phyloP scores from a whole-genome alignment of 1,140 invertebrate species.

The Drosophila setifemur region DNA sequence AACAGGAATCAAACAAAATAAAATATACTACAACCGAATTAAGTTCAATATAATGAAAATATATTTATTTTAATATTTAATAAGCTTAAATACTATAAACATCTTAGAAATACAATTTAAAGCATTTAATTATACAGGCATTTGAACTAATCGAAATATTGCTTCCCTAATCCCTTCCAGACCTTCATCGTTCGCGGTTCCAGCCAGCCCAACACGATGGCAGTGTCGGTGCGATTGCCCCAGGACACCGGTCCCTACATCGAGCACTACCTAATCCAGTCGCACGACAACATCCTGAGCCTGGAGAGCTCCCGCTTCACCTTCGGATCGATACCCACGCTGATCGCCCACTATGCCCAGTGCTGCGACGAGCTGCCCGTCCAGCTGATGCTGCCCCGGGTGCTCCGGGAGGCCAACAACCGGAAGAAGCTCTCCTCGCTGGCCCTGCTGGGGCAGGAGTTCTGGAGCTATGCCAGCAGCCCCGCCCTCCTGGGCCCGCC shows the following conservation, averaged over 20 bases:
- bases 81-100: no score
- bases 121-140: no score
- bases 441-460: slow-evolving; percentile 95
- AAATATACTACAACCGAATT: no score
- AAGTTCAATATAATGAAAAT: no score
- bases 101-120: no score
- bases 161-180: slow-evolving; percentile 82
- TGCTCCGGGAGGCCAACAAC: slow-evolving; percentile 92
- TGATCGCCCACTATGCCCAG: slow-evolving; percentile 96
- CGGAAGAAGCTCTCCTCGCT: slow-evolving; percentile 94
- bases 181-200: slow-evolving; percentile 97
- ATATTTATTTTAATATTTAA: no score
- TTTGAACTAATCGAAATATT: not conserved
- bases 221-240: slow-evolving; percentile 94
- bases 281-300: slow-evolving; percentile 89
- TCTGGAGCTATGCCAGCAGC: slow-evolving; percentile 95
- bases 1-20: no score
- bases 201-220: slow-evolving; percentile 96
- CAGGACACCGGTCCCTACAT: slow-evolving; percentile 93
- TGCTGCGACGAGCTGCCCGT: slow-evolving; percentile 97
- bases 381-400: slow-evolving; percentile 91
- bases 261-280: slow-evolving; percentile 97
- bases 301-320: slow-evolving; percentile 96
- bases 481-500: slow-evolving; percentile 83
- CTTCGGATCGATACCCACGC: slow-evolving; percentile 94